Evolutionary conservation across 2,888 invertebrate genomes (phyloP).

Genomic region (Aporophyla lueneburgensis): DNA sequence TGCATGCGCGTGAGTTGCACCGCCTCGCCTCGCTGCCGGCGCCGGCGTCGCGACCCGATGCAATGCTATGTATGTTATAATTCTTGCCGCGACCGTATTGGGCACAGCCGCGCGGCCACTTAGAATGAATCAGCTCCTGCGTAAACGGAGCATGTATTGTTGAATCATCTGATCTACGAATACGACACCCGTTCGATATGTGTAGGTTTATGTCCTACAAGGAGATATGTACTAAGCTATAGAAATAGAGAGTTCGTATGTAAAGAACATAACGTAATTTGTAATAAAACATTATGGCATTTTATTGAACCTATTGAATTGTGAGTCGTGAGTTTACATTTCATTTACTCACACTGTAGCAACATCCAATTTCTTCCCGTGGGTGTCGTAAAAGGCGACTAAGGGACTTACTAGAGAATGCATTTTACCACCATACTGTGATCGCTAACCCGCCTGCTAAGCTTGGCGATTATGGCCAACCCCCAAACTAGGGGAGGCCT

Average conservation of each 20-base stretch:
- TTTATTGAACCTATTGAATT: no score
- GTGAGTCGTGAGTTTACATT: no score
- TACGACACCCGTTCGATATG: conserved; percentile 57
- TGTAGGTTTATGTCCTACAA: conserved; percentile 39
- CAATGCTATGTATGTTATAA: conserved; percentile 66
- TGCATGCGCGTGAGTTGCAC: conserved; percentile 59
- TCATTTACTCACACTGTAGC: no score
- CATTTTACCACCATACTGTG: no score
- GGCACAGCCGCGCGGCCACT: conserved; percentile 50
- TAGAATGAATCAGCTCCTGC: conserved; percentile 65
- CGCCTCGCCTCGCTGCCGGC: conserved; percentile 49
- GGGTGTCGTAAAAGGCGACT: no score
- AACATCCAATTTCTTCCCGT: no score
- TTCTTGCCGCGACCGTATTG: conserved; percentile 64
- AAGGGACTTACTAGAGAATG: no score
- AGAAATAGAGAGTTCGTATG: background rate
- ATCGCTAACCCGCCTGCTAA: no score
- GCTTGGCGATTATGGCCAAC: no score
- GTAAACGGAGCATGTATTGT: conserved; percentile 64
- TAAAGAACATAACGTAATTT: no score
- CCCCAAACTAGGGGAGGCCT: no score
- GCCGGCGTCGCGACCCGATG: conserved; percentile 63
- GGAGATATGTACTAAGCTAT: conserved; percentile 39
- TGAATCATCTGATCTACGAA: conserved; percentile 68
- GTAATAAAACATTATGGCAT: no score